These are phyloP conservation scores for Pediacus dermestoides DNA, from an alignment of 2,888 invertebrate genomes.

Conservation along the genomic window DNA sequence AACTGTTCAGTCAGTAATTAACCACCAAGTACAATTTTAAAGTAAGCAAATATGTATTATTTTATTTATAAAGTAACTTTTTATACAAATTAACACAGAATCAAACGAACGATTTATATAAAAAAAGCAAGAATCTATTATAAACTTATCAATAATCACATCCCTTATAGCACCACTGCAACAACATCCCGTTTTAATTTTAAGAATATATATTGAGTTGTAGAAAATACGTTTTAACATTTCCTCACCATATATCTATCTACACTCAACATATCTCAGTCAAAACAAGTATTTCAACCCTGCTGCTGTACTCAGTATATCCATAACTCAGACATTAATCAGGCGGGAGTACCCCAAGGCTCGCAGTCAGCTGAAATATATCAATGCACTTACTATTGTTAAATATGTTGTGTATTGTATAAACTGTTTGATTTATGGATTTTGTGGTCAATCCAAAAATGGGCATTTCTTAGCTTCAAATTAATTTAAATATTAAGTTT, in stretches of 20 bases:
- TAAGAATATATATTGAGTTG: conserved; percentile 17
- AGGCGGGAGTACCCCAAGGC: conserved; percentile 25
- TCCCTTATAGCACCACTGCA: no score
- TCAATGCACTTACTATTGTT: conserved; percentile 23
- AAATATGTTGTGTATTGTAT: conserved; percentile 21
- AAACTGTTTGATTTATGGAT: conserved; percentile 23
- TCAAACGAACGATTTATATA: no score
- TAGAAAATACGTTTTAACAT: conserved; percentile 19
- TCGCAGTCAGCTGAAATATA: conserved; percentile 20
- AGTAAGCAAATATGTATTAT: no score
- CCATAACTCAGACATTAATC: conserved; percentile 42
- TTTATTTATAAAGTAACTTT: no score
- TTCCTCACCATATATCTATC: conserved; percentile 37
- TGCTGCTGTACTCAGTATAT: conserved; percentile 33
- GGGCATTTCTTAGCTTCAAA: no score
- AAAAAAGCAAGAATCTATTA: no score
- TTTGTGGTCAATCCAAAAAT: no score
- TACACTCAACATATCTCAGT: conserved; percentile 39
- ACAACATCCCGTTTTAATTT: conserved; percentile 17
- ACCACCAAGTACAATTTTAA: no score
- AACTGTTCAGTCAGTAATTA: no score
- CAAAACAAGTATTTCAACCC: conserved; percentile 43
- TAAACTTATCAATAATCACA: conserved; percentile 6
- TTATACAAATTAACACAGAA: no score
- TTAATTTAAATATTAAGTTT: no score